Conservation (phyloP, 2,797 vertebrate genomes). For the Toxotes lorentzi region DNA sequence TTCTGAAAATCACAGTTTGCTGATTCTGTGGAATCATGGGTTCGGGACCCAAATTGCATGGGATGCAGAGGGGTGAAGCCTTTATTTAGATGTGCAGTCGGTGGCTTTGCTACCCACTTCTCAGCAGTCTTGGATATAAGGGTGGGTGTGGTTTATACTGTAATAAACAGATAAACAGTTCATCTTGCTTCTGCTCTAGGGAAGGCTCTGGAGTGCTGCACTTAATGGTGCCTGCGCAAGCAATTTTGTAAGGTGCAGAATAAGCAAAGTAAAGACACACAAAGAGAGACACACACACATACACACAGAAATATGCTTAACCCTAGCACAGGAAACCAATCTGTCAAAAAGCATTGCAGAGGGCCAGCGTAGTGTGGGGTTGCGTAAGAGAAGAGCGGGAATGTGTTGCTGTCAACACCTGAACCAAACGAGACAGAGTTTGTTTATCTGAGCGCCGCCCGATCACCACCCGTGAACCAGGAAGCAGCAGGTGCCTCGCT, state of each 20-base stretch:
- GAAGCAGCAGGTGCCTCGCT: constrained; percentile 85
- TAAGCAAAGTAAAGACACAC: constrained; percentile 61
- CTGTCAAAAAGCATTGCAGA: constrained; percentile 27
- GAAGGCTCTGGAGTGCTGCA: constrained; percentile 20
- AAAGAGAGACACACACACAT: constrained; percentile 29
- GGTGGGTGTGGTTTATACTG: constrained; percentile 48
- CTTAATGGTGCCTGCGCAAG: constrained; percentile 58
- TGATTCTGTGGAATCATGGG: too few relatives aligned
- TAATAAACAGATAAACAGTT: constrained; percentile 61
- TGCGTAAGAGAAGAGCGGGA: constrained; percentile 78
- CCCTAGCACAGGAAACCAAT: constrained; percentile 35
- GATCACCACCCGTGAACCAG: constrained; percentile 79
- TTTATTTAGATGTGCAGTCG: too few relatives aligned
- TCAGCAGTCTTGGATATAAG: not conserved
- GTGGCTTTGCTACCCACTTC: too few relatives aligned
- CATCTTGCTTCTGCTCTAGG: constrained; percentile 49
- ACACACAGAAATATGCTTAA: constrained; percentile 43
- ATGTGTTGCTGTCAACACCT: constrained; percentile 80
- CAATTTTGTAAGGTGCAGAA: constrained; percentile 64
- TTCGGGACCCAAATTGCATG: too few relatives aligned
- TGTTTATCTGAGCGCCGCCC: constrained; percentile 75
- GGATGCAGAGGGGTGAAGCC: too few relatives aligned
- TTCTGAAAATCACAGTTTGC: too few relatives aligned
- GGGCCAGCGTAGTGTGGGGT: constrained; percentile 36
- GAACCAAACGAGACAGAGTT: constrained; percentile 69